Evolutionary conservation across 2,797 vertebrate species (phyloP), one percentile per base, ranked within the genome.

Genomic region (Phoeniculus purpureus): DNA sequence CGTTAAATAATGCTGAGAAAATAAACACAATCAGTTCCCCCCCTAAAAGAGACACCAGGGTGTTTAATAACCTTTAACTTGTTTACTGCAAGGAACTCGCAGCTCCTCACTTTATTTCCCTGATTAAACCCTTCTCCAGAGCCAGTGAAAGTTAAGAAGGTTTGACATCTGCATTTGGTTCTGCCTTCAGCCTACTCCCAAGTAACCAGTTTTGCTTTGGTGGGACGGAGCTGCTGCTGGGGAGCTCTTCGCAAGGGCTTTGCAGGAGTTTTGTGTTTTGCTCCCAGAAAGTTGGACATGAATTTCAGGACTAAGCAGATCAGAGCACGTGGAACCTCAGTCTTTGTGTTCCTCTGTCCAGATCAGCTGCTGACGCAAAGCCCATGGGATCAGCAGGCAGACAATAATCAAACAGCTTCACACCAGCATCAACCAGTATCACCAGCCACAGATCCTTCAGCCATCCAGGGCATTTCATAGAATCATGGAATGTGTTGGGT

Each of bases 1-100:
- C 85, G 96, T 97, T 97, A 97, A 98, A 96, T 97, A 98, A 98
- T 75, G 97, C 97, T 98, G 98, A 98, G 98, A 98, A 99, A 99
- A 98, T 98, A 98, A 98, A 98, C 98, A 93, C 95, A 94, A 95
- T 96, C 97, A 96, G 95, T 95, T 91, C 96, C 95, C 97, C 94
- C 96, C 92, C 87, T 97, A 94, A 96, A 97, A 95, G 96, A 97
- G 97, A 97, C 97, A 95, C 87, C 91, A 96, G 96, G 97, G 97
- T 98, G 98, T 98, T 98, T 98, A 97, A 98, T 98, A 97, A 98
- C 58, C 96, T 97, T 96, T 97, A 96, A 98, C 97, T 98, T 98
- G 97, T 98, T 98, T 98, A 98, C 95, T 87, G 94, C 27, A 52
- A 66, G 87, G 85, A 94, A 68, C 95, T 92, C 74, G 23, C 84